Conservation (phyloP, 2,888 invertebrate genomes). For the Candidula unifasciata region DNA sequence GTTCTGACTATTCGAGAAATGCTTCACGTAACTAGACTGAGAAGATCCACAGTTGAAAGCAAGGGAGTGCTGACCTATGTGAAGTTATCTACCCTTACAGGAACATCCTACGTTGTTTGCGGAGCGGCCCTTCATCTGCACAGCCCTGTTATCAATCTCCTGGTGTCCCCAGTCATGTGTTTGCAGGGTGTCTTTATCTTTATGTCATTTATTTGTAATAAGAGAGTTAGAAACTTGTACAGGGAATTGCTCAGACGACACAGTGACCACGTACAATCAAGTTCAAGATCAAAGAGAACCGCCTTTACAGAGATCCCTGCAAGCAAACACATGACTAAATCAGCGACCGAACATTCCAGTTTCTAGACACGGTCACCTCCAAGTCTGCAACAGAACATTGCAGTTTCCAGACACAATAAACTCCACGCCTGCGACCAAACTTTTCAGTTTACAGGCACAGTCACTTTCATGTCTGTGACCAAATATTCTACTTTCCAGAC, state of each 20-base stretch:
- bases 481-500: no score
- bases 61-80: slow-evolving; percentile 52
- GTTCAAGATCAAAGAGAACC: no score
- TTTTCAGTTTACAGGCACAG: no score
- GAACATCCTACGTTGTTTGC: slow-evolving; percentile 54
- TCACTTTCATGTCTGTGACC: no score
- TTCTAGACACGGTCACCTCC: neutral
- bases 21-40: slow-evolving; percentile 41
- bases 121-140: slow-evolving; percentile 43
- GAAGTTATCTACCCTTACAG: slow-evolving; percentile 58
- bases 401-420: no score
- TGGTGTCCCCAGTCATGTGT: slow-evolving; percentile 51
- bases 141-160: neutral
- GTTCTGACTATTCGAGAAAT: slow-evolving; percentile 53
- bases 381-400: no score
- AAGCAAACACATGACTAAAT: no score
- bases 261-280: no score
- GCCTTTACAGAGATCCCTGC: no score
- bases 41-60: neutral
- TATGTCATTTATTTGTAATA: slow-evolving; percentile 56
- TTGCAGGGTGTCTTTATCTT: slow-evolving; percentile 58
- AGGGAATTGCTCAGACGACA: neutral
- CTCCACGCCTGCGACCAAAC: no score
- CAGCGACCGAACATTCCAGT: no score
- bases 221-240: slow-evolving; percentile 53